These are phyloP conservation scores for Tetragnatha versicolor DNA, from an alignment of 1,140 invertebrate species.

Conservation along the genomic window DNA sequence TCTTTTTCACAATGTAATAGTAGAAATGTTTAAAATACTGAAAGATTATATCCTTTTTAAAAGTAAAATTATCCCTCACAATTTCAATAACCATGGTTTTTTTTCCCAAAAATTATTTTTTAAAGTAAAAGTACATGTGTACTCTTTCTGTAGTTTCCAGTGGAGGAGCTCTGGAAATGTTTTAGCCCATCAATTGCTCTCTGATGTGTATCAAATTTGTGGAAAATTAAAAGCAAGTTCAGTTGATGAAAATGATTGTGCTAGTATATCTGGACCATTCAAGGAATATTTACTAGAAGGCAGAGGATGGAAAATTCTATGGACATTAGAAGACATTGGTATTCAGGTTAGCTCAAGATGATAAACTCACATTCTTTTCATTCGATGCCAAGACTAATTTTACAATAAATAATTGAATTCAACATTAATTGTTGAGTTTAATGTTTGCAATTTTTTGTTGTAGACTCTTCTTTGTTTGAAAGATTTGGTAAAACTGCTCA, in stretches of 20 bases:
- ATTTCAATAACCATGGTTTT: too few relatives aligned
- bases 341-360: constrained; percentile 11
- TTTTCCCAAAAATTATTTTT: too few relatives aligned
- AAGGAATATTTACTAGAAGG: constrained; percentile 38
- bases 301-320: constrained; percentile 48
- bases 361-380: neutral
- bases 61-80: too few relatives aligned
- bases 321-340: constrained; percentile 38
- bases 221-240: neutral
- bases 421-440: too few relatives aligned
- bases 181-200: constrained; percentile 41
- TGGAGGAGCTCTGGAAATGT: constrained; percentile 36
- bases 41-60: too few relatives aligned
- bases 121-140: too few relatives aligned
- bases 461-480: constrained; percentile 28
- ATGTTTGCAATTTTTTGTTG: constrained; percentile 1
- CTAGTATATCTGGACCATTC: constrained; percentile 13
- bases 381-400: too few relatives aligned
- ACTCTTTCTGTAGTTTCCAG: constrained; percentile 30
- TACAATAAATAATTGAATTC: too few relatives aligned
- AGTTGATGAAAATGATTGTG: neutral
- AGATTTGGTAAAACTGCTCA: constrained; percentile 30
- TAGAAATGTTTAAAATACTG: too few relatives aligned
- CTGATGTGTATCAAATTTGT: constrained; percentile 41
- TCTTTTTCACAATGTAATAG: too few relatives aligned